Evolutionary conservation across 2,888 invertebrate species (phyloP), one percentile per base, ranked within the genome.

Genomic region (Drosophila emarginata): DNA sequence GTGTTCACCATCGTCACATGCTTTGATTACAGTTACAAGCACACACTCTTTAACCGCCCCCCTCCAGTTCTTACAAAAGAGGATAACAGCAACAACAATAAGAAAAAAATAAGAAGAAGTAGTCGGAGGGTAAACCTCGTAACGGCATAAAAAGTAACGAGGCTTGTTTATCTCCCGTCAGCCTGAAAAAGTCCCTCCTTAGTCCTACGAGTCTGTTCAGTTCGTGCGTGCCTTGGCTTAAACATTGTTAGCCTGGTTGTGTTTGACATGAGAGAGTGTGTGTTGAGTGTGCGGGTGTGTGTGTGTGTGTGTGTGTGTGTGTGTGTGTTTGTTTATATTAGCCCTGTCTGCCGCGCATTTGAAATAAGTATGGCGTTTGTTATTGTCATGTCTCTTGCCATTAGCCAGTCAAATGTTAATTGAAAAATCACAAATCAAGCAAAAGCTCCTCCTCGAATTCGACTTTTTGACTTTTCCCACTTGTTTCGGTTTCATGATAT

Each of bases 381-480:
- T 87, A 78, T 87, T 87, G 82, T 87, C 87, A 87, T 80, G 82
- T 80, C 75, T 70, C 45, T 40, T 73, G 79, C 72, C 87, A 82
- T 85, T 79, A 80, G 71, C 64, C 79, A 76, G 81, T 71, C 75
- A 83, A 79, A 86, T 67, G 79, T 79, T 86, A 86, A 85, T 85
- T 86, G 84, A 86, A 86, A 84, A 81, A 74, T 79, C 70, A 57
- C 50, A 67, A 54, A 62, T 61, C 26, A 51, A 45, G 45, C 45
- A 12, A 45, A 45, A 45, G 18, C 45, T 12, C 1, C 45, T 21
- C 21, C 12, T 1, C 50, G n/a, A n/a, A n/a, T 51, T 45, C 14
- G 52, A 59, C 61, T 63, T 68, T 68, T 6, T 52, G 6, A 15
- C 39, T 51, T 53, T 26, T 53, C 12, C 18, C 45, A 4, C 14